A percentile compares a stretch with the other conserved stretches of the same genome.
These are phyloP conservation scores for Sycophila sp. DNA, from an alignment of 1,140 invertebrate species.

Conservation along the genomic window DNA sequence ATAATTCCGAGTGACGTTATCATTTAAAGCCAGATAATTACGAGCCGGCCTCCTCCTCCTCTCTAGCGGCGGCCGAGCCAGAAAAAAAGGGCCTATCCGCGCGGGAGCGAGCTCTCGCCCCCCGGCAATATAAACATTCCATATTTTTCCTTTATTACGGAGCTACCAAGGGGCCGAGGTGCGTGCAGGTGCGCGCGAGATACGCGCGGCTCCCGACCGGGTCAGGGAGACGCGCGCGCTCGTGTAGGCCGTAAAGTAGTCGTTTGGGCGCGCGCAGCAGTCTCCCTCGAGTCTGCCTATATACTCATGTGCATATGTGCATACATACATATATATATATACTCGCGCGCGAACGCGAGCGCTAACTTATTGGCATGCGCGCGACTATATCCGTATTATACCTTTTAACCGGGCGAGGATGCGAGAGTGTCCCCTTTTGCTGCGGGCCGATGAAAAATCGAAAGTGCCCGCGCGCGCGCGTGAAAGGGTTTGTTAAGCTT, in stretches of 20 bases:
- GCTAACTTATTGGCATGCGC: conserved; percentile 24
- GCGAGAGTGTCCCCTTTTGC: too few relatives aligned
- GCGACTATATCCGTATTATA: too few relatives aligned
- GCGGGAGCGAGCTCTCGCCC: not conserved
- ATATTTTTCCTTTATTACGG: conserved; percentile 8
- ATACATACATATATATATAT: too few relatives aligned
- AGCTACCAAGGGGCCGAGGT: not conserved
- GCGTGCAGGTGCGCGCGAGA: not conserved
- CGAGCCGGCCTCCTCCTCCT: too few relatives aligned
- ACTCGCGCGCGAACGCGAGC: not conserved
- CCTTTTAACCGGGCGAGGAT: too few relatives aligned
- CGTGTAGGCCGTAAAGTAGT: conserved; percentile 7
- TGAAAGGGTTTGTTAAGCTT: too few relatives aligned
- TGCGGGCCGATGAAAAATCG: too few relatives aligned
- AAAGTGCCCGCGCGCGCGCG: too few relatives aligned
- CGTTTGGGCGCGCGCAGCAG: not conserved
- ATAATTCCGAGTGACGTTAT: conserved; percentile 11
- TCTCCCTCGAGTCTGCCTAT: not conserved
- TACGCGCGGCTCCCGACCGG: too few relatives aligned
- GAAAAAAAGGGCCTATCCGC: not conserved
- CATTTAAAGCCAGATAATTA: conserved; percentile 30
- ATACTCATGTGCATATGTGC: too few relatives aligned
- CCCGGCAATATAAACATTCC: not conserved
- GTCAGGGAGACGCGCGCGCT: too few relatives aligned
- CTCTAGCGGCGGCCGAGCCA: not conserved